These are phyloP conservation scores for Galbula dea DNA, from an alignment of 2,113 vertebrate species.

Conservation along the genomic window DNA sequence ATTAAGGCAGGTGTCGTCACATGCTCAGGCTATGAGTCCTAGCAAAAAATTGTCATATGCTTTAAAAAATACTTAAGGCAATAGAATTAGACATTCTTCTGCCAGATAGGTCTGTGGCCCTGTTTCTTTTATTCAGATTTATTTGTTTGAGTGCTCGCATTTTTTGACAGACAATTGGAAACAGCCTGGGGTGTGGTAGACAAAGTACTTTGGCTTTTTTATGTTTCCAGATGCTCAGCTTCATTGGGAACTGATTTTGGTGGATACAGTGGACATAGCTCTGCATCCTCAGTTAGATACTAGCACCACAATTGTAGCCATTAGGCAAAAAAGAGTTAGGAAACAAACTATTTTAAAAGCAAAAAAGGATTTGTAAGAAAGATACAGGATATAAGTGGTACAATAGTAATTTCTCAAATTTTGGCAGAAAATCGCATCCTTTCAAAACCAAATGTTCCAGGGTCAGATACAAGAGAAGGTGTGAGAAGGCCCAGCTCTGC, in stretches of 20 bases:
- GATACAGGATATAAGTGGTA: background rate
- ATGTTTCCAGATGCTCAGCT: background rate
- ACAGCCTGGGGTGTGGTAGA: background rate
- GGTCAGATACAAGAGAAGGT: background rate
- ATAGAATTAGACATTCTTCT: background rate
- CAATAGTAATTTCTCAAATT: background rate
- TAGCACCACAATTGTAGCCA: background rate
- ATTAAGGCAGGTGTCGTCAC: background rate
- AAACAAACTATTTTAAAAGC: background rate
- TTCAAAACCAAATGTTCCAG: background rate
- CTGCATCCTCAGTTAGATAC: background rate
- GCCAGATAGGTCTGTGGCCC: background rate
- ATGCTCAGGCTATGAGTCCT: background rate
- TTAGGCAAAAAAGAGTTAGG: background rate
- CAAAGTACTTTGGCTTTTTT: background rate
- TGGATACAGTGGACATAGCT: background rate
- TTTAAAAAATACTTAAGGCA: background rate
- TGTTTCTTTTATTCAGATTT: background rate
- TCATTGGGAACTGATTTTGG: background rate
- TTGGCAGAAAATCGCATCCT: rapidly evolving
- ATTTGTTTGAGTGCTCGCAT: background rate
- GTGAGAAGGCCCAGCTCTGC: background rate
- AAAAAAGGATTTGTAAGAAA: background rate
- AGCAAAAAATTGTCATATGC: background rate
- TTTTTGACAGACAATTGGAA: background rate